Evolutionary conservation across 2,797 vertebrate genomes (phyloP).

Genomic region (Acrossocheilus fasciatus): DNA sequence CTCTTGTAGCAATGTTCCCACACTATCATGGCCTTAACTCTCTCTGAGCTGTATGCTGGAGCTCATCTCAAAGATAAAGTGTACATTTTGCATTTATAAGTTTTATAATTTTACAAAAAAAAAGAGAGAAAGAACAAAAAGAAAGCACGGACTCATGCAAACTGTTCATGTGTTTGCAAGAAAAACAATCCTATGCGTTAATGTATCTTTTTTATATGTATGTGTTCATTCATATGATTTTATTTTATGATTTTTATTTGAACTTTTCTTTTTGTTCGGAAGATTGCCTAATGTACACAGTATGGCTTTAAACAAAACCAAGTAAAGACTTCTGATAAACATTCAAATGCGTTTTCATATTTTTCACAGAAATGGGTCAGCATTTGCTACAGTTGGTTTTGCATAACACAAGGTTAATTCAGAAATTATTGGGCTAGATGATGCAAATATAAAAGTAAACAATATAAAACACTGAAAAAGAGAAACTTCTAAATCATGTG

Average conservation of each 20-base stretch:
- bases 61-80: slow-evolving; percentile 23
- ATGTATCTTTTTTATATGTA: slow-evolving; percentile 32
- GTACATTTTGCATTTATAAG: slow-evolving; percentile 33
- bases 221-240: slow-evolving; percentile 2
- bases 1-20: not conserved
- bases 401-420: not conserved
- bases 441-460: not conserved
- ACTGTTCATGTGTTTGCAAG: slow-evolving; percentile 11
- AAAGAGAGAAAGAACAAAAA: slow-evolving; percentile 12
- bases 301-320: slow-evolving; percentile 39
- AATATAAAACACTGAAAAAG: not conserved
- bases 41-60: slow-evolving; percentile 66
- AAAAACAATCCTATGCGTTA: slow-evolving; percentile 13
- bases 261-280: slow-evolving; percentile 19
- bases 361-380: not conserved
- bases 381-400: not conserved
- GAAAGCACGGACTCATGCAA: slow-evolving; percentile 20
- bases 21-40: slow-evolving; percentile 74
- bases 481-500: not conserved
- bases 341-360: not conserved
- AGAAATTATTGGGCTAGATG: not conserved
- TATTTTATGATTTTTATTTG: slow-evolving; percentile 34
- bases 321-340: slow-evolving; percentile 43
- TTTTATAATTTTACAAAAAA: slow-evolving; percentile 59
- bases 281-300: slow-evolving; percentile 30